phyloP scores from a whole-genome alignment of 2,797 vertebrate species.

The Stomatorhinus walkeri region DNA sequence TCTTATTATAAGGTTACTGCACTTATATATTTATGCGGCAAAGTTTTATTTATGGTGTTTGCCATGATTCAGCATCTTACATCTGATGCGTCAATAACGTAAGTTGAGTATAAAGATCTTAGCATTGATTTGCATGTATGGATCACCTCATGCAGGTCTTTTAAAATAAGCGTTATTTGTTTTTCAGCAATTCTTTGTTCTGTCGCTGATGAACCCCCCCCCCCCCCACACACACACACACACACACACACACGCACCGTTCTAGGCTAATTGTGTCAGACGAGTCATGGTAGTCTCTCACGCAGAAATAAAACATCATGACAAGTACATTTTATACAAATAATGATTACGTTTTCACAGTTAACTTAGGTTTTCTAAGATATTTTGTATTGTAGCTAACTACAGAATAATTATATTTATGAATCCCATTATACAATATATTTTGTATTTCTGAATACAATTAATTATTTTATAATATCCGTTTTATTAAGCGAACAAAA shows the following conservation, averaged over 20 bases:
- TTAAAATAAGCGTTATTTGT: constrained; percentile 26
- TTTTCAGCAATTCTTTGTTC: constrained; percentile 13
- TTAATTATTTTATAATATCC: neutral
- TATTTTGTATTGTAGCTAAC: neutral
- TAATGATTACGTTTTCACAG: neutral
- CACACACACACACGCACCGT: neutral
- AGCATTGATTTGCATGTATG: constrained; percentile 14
- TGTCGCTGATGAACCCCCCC: neutral
- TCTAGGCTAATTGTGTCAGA: neutral
- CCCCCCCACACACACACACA: neutral
- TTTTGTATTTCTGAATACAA: neutral
- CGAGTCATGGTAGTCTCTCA: neutral
- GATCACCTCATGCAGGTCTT: constrained; percentile 20
- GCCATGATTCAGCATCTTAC: constrained; percentile 52
- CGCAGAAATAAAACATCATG: neutral
- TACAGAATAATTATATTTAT: neutral
- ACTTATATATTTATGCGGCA: constrained; percentile 36
- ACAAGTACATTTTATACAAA: neutral
- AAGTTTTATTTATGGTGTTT: constrained; percentile 22
- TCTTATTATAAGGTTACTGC: constrained; percentile 28
- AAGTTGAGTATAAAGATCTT: constrained; percentile 13
- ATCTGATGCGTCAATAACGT: constrained; percentile 39
- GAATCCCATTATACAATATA: neutral
- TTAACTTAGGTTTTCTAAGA: neutral
- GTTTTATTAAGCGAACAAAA: neutral